Conservation (phyloP, 2,888 invertebrate species). For the Clepsis dumicolana region DNA sequence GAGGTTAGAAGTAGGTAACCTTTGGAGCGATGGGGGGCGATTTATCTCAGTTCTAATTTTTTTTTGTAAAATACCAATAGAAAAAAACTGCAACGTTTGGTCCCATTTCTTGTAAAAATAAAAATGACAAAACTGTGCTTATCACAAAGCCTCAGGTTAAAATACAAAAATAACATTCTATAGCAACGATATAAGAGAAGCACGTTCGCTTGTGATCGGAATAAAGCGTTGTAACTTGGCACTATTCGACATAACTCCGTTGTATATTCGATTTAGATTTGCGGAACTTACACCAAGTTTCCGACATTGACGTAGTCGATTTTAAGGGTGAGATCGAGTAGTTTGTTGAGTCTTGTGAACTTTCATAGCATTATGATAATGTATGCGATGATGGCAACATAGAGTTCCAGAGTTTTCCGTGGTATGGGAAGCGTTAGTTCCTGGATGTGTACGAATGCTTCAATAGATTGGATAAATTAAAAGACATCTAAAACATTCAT, state of each 20-base stretch:
- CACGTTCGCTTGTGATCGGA: neutral
- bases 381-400: neutral
- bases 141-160: too few species aligned
- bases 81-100: too few species aligned
- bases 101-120: too few species aligned
- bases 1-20: too few species aligned
- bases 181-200: neutral
- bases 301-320: slow-evolving; percentile 20
- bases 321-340: slow-evolving; percentile 11
- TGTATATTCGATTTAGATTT: slow-evolving; percentile 2
- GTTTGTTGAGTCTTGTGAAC: neutral
- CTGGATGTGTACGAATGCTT: neutral
- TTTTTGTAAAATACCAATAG: too few species aligned
- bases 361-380: neutral
- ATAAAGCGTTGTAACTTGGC: neutral
- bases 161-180: too few species aligned
- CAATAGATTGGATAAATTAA: too few species aligned
- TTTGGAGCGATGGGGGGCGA: too few species aligned
- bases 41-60: too few species aligned
- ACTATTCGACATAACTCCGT: neutral
- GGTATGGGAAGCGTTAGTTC: neutral
- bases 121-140: too few species aligned
- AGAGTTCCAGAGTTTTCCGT: neutral
- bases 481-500: neutral
- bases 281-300: slow-evolving; percentile 6